phyloP scores from a whole-genome alignment of 2,797 vertebrate genomes.

The Oceanodroma leucorhoa region DNA sequence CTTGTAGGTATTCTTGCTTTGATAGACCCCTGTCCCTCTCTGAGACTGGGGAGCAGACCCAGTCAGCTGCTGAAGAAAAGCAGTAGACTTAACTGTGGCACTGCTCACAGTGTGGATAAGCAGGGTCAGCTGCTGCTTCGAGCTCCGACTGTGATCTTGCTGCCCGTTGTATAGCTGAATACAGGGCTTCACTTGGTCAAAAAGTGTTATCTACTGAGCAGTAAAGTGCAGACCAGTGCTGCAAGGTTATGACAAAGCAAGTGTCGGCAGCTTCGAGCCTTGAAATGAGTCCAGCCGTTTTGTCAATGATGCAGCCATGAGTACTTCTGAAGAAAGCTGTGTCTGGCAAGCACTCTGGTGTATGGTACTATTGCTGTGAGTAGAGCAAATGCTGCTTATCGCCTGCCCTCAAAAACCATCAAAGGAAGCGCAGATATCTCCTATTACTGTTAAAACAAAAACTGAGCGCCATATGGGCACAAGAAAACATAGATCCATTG shows the following conservation, averaged over 20 bases:
- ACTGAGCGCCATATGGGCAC: not conserved
- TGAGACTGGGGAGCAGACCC: not conserved
- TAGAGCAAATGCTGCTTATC: slow-evolving; percentile 11
- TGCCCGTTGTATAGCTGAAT: not conserved
- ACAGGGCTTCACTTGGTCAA: not conserved
- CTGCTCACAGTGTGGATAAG: not conserved
- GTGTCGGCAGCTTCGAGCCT: not conserved
- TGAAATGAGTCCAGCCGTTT: not conserved
- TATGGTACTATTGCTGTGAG: not conserved
- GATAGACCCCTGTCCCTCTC: not conserved
- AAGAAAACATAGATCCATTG: slow-evolving; percentile 37
- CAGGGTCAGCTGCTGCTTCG: not conserved
- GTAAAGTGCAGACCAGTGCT: not conserved
- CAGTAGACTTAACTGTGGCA: not conserved
- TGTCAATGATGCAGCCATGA: not conserved
- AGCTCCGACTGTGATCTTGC: not conserved
- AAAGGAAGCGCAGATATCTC: not conserved
- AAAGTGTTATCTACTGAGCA: not conserved
- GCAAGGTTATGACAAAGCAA: slow-evolving; percentile 8
- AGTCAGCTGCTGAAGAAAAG: not conserved
- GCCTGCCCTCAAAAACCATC: slow-evolving; percentile 8
- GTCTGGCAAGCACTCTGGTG: not conserved
- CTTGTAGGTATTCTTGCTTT: not conserved
- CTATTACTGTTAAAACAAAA: slow-evolving; percentile 56
- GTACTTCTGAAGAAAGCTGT: slow-evolving; percentile 21